Evolutionary conservation across 2,888 invertebrate species (phyloP), one percentile per base, ranked within the genome.

Genomic region (Pristionchus mayeri): DNA sequence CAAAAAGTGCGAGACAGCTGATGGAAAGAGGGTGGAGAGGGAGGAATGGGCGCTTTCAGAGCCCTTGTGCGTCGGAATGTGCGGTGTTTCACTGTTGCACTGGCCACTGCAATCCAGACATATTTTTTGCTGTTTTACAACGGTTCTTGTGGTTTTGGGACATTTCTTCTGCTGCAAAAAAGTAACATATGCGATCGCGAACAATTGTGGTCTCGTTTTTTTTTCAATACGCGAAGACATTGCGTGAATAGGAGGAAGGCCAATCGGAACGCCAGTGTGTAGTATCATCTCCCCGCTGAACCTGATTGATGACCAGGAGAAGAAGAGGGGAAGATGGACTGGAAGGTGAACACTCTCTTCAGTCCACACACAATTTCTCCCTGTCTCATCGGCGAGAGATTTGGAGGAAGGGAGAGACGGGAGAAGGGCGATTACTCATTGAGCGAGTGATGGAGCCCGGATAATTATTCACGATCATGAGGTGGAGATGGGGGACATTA

Each of bases 401-500:
- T 21, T 9, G 3, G 21, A 3, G 18, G 63, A 34, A 34, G 16
- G 34, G 7, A 63, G 63, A 63, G 63, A 63, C 34, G 44, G 13
- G 44, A 44, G 21, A 13, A 16, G 54, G 4, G 54, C 16, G 54
- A 54, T n/a, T 54, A 54, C 34, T 34, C 63, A 71, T 24, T 71
- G 44, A n/a, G 44, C 6, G 44, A 37, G 37, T 40, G 71, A 71
- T 71, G 71, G n/a, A 18, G 40, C n/a, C 71, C 24, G 71, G 71
- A 71, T 71, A 71, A 71, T 71, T 71, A 71, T 71, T 21, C 71
- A 71, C 63, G 21, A 21, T 4, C 37, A 44, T 67, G 21, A 67
- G 67, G 21, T 37, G 67, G 34, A 54, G 54, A 13, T 44, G n/a
- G 57, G 57, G 27, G 71, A 71, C 71, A 71, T 71, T 71, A 71